A percentile compares a stretch with the other conserved stretches of the same genome.
These are phyloP conservation scores for Luscinia luscinia DNA, from an alignment of 2,797 vertebrate species.

Conservation along the genomic window DNA sequence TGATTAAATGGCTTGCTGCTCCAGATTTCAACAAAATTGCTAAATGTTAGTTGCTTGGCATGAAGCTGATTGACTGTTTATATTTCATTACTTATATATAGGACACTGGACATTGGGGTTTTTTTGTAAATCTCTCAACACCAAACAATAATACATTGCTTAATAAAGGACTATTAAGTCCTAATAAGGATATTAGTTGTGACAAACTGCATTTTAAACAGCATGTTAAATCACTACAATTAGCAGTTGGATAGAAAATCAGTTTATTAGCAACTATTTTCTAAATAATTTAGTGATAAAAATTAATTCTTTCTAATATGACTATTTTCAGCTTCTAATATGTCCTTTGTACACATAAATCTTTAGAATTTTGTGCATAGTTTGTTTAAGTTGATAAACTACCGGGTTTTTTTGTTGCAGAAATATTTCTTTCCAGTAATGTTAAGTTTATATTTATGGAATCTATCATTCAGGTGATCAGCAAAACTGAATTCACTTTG, in stretches of 20 bases:
- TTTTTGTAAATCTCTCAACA: conserved; percentile 15
- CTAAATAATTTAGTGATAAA: conserved; percentile 57
- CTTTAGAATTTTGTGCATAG: not conserved
- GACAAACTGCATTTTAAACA: conserved; percentile 35
- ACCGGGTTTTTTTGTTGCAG: not conserved
- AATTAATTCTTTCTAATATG: conserved; percentile 60
- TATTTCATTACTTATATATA: not conserved
- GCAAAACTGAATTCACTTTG: not conserved
- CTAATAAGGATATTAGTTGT: not conserved
- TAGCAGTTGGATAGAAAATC: conserved; percentile 62
- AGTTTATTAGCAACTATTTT: conserved; percentile 64
- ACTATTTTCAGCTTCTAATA: conserved; percentile 37
- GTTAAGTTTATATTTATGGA: not conserved
- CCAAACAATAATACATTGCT: conserved; percentile 11
- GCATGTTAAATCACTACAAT: conserved; percentile 63
- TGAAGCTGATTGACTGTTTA: not conserved
- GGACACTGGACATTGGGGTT: accelerated
- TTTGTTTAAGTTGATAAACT: conserved; percentile 22
- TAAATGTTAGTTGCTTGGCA: not conserved
- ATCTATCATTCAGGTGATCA: conserved; percentile 8
- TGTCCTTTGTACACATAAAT: not conserved
- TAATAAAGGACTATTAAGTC: conserved; percentile 18
- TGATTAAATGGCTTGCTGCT: not conserved
- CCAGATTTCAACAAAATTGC: not conserved
- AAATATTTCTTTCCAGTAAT: conserved; percentile 15